Conservation (phyloP, 2,888 invertebrate genomes). For the Rambutsinella grinnellia region DNA sequence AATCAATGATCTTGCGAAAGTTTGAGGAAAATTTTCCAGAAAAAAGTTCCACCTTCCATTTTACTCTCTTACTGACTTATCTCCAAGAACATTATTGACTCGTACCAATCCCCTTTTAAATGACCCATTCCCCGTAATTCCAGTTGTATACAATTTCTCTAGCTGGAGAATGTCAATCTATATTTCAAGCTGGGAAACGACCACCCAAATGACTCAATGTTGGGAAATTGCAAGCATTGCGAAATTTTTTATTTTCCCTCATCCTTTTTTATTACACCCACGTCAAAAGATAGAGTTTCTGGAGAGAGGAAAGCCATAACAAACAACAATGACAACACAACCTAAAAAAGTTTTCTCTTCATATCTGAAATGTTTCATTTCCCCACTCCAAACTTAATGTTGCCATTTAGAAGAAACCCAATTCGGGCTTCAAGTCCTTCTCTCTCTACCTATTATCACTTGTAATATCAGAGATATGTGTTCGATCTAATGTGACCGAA, state of each 20-base stretch:
- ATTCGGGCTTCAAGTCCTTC: background rate
- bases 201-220: slow-evolving; percentile 6
- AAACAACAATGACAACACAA: background rate
- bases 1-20: no score
- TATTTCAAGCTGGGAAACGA: background rate
- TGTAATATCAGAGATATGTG: no score
- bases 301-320: background rate
- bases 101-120: slow-evolving; percentile 2
- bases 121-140: no score
- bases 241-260: slow-evolving; percentile 4
- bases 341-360: background rate
- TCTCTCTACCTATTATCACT: background rate
- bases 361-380: background rate
- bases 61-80: background rate
- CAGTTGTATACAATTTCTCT: no score
- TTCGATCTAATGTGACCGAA: slow-evolving; percentile 35
- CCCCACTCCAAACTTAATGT: slow-evolving; percentile 7
- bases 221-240: slow-evolving; percentile 27
- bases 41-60: background rate
- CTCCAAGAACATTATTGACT: background rate
- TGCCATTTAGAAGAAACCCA: slow-evolving; percentile 3
- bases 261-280: background rate
- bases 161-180: slow-evolving; percentile 13
- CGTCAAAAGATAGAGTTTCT: background rate
- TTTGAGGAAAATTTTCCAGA: no score